Evolutionary conservation across 2,113 vertebrate species (phyloP), one percentile per base, ranked within the genome.

Genomic region (Speoplatyrhinus poulsoni): DNA sequence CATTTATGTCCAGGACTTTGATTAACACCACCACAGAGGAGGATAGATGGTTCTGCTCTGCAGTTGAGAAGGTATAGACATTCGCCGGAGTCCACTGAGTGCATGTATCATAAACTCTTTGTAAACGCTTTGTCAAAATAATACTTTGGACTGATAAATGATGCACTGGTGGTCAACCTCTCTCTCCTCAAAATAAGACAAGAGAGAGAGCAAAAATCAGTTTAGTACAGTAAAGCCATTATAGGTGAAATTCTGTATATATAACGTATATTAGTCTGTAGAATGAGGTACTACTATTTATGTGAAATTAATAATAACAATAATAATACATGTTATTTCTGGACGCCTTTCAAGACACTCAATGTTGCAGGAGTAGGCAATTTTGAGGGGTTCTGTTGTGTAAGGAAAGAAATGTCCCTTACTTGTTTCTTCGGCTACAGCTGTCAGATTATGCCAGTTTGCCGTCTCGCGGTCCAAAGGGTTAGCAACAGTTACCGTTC

Each of bases 1-100:
- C 97, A 75, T 99, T 99, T 74, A 97, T 81, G 84, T 99, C 90
- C 1, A 96, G 92, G 81, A 99, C 93, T 78, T 92, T 92, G 48
- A 99, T 89, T 84, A 94, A 93, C 17, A 96, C 94, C 65, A 85
- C 87, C 46, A 87, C 91, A 12, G 93, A 85, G 68, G 96, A 93
- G 71, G 85, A 90, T 77, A 96, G 93, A 88, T 92, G 87, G 60
- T 85, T 82, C 75, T 93, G 93, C 49, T 82, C 97, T 98, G 85
- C 49, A 82, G 72, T 19, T 69, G 80, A 61, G 48, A 59, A 90
- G 86, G 54, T n/a, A 74, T 55, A 81, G 72, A 84, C 67, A 77
- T 82, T 77, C 70, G 65, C 67, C 26, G 1, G 26, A 26, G 26
- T 26, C 26, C 75, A 73, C 63, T 66, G 83, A 80, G 82, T 75